These are phyloP conservation scores for Euborellia annulipes DNA, from an alignment of 1,140 invertebrate species.

Conservation along the genomic window DNA sequence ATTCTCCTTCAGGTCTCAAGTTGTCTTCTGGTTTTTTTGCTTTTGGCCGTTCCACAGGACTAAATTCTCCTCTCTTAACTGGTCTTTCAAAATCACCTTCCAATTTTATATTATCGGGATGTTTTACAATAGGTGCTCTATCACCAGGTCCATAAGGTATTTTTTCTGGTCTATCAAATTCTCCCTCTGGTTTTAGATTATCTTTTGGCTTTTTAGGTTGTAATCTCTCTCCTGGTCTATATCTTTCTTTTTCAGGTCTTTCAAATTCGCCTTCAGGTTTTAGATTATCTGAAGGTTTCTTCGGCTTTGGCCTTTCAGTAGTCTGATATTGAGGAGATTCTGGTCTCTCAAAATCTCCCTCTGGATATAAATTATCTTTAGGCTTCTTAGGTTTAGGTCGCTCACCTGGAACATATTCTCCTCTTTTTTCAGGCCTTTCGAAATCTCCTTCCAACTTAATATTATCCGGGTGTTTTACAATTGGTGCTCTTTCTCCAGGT, in stretches of 20 bases:
- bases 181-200: slow-evolving; percentile 17
- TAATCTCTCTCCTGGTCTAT: slow-evolving; percentile 15
- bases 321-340: slow-evolving; percentile 4
- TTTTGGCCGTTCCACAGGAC: slow-evolving; percentile 26
- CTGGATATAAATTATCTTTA: slow-evolving; percentile 29
- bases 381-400: slow-evolving; percentile 25
- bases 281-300: slow-evolving; percentile 20
- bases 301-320: slow-evolving; percentile 17
- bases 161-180: slow-evolving; percentile 19
- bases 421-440: slow-evolving; percentile 11
- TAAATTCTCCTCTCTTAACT: slow-evolving; percentile 3
- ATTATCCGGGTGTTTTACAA: slow-evolving; percentile 31
- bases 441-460: slow-evolving; percentile 30
- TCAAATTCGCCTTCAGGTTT: slow-evolving; percentile 18
- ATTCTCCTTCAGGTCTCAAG: slow-evolving; percentile 19
- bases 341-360: slow-evolving; percentile 19
- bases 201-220: slow-evolving; percentile 17
- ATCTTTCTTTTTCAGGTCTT: neutral
- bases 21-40: slow-evolving; percentile 28
- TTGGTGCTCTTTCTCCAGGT: slow-evolving; percentile 30
- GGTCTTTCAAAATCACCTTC: slow-evolving; percentile 35
- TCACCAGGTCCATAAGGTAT: slow-evolving; percentile 15
- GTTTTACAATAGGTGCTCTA: slow-evolving; percentile 26
- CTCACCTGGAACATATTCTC: slow-evolving; percentile 7
- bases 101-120: slow-evolving; percentile 35